phyloP scores from a whole-genome alignment of 2,888 invertebrate species.

The Tromatobia lineatoria region DNA sequence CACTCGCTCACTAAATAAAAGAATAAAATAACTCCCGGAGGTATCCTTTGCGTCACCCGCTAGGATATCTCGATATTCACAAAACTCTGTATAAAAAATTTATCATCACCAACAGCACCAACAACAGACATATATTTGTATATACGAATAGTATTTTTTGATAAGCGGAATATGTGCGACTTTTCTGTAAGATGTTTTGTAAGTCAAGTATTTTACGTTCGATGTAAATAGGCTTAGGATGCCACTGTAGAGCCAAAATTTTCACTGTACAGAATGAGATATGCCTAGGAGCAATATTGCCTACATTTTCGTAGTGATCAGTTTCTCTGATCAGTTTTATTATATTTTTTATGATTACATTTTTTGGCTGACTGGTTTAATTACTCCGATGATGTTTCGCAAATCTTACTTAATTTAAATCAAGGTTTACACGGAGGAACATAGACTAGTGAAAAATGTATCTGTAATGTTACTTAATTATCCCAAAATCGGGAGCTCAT shows the following conservation, averaged over 20 bases:
- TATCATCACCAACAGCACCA: slow-evolving; percentile 23
- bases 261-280: slow-evolving; percentile 39
- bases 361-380: slow-evolving; percentile 5
- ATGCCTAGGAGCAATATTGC: slow-evolving; percentile 21
- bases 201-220: slow-evolving; percentile 57
- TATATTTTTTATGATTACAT: not conserved
- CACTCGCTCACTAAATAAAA: slow-evolving; percentile 77
- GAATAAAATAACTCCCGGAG: slow-evolving; percentile 75
- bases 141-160: slow-evolving; percentile 70
- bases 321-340: not conserved
- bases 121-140: slow-evolving; percentile 61
- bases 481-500: not conserved
- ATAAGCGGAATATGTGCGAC: slow-evolving; percentile 62
- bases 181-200: slow-evolving; percentile 65
- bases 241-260: slow-evolving; percentile 11
- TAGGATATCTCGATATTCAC: slow-evolving; percentile 66
- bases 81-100: slow-evolving; percentile 66
- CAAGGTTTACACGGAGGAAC: slow-evolving; percentile 23
- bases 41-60: slow-evolving; percentile 78
- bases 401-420: not conserved
- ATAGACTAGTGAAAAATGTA: slow-evolving; percentile 23
- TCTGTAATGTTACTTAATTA: not conserved
- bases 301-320: slow-evolving; percentile 35
- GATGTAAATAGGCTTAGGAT: slow-evolving; percentile 53
- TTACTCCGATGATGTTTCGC: slow-evolving; percentile 2